Evolutionary conservation across 2,113 vertebrate species (phyloP).

Genomic region (Triplophysa tibetana): DNA sequence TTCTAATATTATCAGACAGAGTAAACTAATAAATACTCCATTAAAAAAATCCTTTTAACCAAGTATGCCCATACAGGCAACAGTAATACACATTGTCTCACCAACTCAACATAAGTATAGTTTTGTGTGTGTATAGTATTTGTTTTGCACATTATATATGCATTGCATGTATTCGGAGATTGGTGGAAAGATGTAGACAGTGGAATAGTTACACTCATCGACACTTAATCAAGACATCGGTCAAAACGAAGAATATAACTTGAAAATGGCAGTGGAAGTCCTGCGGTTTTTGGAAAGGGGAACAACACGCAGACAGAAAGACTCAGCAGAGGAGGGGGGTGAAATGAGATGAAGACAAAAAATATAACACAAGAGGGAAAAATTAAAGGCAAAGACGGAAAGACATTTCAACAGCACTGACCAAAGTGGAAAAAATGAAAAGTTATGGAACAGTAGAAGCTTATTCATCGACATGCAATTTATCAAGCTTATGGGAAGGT

Average conservation of each 20-base stretch:
- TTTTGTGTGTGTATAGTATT: no score
- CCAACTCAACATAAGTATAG: no score
- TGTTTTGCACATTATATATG: no score
- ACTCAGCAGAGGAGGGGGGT: slow-evolving; percentile 2
- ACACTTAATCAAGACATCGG: no score
- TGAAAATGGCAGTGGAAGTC: background rate
- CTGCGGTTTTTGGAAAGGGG: background rate
- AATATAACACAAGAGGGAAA: background rate
- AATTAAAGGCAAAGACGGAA: slow-evolving; percentile 1
- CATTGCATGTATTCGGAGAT: no score
- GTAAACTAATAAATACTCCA: no score
- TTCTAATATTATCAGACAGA: no score
- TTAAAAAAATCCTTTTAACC: background rate
- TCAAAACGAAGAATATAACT: no score
- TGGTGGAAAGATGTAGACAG: no score
- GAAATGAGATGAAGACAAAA: slow-evolving; percentile 25
- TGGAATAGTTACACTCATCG: no score
- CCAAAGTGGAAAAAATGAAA: background rate
- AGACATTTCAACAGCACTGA: slow-evolving; percentile 1
- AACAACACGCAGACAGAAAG: slow-evolving; percentile 18
- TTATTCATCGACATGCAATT: background rate
- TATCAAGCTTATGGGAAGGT: background rate
- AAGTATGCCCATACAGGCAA: background rate
- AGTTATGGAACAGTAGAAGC: background rate
- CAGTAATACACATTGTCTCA: background rate